These are phyloP conservation scores for Lacanobia wlatinum DNA, from an alignment of 2,888 invertebrate species.

Conservation along the genomic window DNA sequence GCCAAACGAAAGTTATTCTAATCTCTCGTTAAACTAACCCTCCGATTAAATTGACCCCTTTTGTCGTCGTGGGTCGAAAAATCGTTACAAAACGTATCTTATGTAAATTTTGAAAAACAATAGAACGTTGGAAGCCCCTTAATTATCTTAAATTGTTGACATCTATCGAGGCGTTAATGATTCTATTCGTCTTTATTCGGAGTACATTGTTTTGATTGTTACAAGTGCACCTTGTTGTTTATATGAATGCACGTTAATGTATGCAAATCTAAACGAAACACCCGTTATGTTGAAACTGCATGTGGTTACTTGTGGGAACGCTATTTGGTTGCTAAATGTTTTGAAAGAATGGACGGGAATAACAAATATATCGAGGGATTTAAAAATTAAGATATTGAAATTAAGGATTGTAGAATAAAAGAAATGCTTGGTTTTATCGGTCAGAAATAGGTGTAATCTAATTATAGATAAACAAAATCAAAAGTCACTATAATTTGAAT, in stretches of 20 bases:
- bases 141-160: conserved; percentile 74
- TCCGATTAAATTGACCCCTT: conserved; percentile 17
- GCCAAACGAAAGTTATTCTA: conserved; percentile 5
- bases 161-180: conserved; percentile 81
- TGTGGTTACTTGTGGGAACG: conserved; percentile 72
- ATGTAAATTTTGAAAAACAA: conserved; percentile 75
- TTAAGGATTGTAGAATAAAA: not conserved
- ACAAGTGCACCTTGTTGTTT: conserved; percentile 70
- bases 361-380: not conserved
- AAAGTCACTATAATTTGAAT: conserved; percentile 11
- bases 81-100: conserved; percentile 63
- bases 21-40: conserved; percentile 14
- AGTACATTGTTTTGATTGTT: conserved; percentile 83
- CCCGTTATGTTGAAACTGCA: conserved; percentile 72
- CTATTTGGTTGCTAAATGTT: conserved; percentile 71
- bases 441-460: conserved; percentile 12
- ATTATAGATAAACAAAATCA: conserved; percentile 24
- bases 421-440: conserved; percentile 12
- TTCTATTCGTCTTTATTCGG: conserved; percentile 63
- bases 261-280: conserved; percentile 75
- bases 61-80: conserved; percentile 59
- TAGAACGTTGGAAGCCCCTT: conserved; percentile 66
- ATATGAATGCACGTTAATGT: conserved; percentile 73
- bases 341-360: conserved; percentile 41
- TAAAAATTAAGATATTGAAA: not conserved